phyloP scores from a whole-genome alignment of 2,888 invertebrate species.

The Dorcus parallelipipedus region DNA sequence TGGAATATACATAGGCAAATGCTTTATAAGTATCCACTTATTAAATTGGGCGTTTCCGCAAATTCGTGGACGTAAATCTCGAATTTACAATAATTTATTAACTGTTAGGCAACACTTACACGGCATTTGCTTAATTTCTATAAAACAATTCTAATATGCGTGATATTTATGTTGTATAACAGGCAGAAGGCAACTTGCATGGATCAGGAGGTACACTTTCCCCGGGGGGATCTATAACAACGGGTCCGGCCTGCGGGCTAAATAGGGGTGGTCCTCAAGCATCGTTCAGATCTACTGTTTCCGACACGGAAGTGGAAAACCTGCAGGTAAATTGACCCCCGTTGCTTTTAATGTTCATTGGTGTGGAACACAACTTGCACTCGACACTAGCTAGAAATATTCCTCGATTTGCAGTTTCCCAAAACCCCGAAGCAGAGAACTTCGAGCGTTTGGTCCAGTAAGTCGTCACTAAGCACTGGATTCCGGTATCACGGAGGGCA shows the following conservation, averaged over 20 bases:
- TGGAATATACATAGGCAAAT: too few species aligned
- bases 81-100: too few species aligned
- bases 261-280: conserved; percentile 70
- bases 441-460: conserved; percentile 88
- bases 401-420: conserved; percentile 54
- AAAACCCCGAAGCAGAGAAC: conserved; percentile 74
- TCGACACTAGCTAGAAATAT: neutral
- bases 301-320: conserved; percentile 90
- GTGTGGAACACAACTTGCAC: neutral
- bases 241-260: conserved; percentile 66
- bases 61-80: too few species aligned
- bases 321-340: conserved; percentile 68
- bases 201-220: conserved; percentile 58
- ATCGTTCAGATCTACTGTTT: conserved; percentile 84
- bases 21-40: too few species aligned
- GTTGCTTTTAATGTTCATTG: conserved; percentile 13
- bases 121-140: too few species aligned
- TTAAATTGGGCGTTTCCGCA: too few species aligned
- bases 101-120: too few species aligned
- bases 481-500: conserved; percentile 85
- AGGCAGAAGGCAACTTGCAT: conserved; percentile 62
- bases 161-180: conserved; percentile 44
- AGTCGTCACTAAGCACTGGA: conserved; percentile 83
- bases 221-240: conserved; percentile 76
- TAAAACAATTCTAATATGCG: conserved; percentile 31